These are phyloP conservation scores for Pyrgus malvae DNA, from an alignment of 2,888 invertebrate genomes.

Conservation along the genomic window DNA sequence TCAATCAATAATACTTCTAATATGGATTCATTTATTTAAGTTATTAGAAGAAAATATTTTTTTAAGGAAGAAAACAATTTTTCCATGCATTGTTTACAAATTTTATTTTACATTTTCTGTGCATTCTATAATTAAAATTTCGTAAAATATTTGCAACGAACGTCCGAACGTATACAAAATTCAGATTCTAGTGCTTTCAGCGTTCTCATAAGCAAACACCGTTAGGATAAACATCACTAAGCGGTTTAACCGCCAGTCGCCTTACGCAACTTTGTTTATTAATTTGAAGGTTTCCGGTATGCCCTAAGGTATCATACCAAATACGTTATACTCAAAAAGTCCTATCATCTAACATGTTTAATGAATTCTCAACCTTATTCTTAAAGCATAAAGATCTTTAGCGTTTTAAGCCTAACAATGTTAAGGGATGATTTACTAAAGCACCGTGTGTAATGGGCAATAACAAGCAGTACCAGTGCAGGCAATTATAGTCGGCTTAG, in stretches of 20 bases:
- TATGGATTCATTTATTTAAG: too few relatives aligned
- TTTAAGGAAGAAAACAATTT: too few relatives aligned
- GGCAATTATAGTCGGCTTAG: constrained; percentile 26
- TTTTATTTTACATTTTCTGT: too few relatives aligned
- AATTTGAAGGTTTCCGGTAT: constrained; percentile 19
- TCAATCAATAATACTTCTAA: too few relatives aligned
- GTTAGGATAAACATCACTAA: constrained; percentile 23
- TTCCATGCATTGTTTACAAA: too few relatives aligned
- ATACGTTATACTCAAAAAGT: not conserved
- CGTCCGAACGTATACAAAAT: too few relatives aligned
- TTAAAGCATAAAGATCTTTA: not conserved
- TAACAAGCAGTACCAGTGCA: constrained; percentile 16
- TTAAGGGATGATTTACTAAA: not conserved
- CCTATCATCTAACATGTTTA: not conserved
- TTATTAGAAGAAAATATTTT: too few relatives aligned
- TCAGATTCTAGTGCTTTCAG: too few relatives aligned
- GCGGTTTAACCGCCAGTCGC: constrained; percentile 5
- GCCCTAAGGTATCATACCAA: constrained; percentile 19
- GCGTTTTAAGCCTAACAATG: not conserved
- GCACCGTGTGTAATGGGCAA: constrained; percentile 15
- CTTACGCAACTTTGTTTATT: constrained; percentile 25
- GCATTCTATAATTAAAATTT: too few relatives aligned
- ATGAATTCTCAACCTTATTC: not conserved
- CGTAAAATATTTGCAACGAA: too few relatives aligned
- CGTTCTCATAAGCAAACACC: too few relatives aligned